Conservation (phyloP, 2,797 vertebrate species). For the Gobio occitaniae region DNA sequence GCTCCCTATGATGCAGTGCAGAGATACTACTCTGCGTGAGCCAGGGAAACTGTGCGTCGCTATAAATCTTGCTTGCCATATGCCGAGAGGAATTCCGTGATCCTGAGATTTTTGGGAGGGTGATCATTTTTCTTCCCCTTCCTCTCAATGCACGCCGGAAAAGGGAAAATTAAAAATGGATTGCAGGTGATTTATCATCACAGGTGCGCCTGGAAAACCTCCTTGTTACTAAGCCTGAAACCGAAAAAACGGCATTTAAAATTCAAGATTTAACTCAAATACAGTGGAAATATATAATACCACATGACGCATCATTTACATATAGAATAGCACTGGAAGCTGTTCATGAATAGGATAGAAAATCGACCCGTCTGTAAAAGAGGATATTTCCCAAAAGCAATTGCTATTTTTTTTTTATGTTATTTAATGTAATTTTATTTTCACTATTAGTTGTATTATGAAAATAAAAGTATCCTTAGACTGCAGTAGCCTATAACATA, state of each 20-base stretch:
- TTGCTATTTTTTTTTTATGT: background rate
- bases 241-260: background rate
- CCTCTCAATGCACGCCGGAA: conserved; percentile 26
- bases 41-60: conserved; percentile 16
- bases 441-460: background rate
- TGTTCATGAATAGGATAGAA: conserved; percentile 5
- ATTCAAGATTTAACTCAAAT: conserved; percentile 8
- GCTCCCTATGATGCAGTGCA: conserved; percentile 37
- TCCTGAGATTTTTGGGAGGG: conserved; percentile 54
- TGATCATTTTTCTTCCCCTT: conserved; percentile 59
- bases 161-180: conserved; percentile 60
- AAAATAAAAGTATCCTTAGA: too few relatives aligned
- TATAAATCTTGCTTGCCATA: conserved; percentile 62
- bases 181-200: conserved; percentile 55
- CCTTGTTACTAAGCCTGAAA: conserved; percentile 31
- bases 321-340: conserved; percentile 34
- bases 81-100: conserved; percentile 61
- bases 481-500: background rate
- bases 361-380: background rate
- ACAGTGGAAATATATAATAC: conserved; percentile 22
- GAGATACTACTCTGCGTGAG: conserved; percentile 37
- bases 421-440: background rate
- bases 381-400: background rate
- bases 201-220: conserved; percentile 50
- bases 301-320: conserved; percentile 37